phyloP scores from a whole-genome alignment of 2,888 invertebrate genomes.

The Oligia strigilis region DNA sequence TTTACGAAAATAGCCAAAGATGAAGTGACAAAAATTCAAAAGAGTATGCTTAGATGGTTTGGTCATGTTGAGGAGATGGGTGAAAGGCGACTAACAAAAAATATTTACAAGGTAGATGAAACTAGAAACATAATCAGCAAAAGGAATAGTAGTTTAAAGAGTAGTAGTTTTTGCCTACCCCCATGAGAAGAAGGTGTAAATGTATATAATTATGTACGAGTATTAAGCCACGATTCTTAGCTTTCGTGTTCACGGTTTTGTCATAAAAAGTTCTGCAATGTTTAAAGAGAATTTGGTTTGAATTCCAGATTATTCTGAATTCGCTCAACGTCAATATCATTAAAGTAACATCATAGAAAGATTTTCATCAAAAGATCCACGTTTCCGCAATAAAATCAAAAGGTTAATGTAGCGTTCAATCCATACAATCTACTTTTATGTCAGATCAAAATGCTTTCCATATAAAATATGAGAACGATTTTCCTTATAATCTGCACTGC shows the following conservation, averaged over 20 bases:
- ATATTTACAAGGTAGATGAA: neutral
- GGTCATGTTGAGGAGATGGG: neutral
- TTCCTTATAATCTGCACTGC: neutral
- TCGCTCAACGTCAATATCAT: neutral
- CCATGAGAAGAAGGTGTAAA: neutral
- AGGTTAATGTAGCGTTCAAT: neutral
- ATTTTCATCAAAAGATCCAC: neutral
- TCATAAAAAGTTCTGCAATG: neutral
- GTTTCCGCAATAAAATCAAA: constrained; percentile 1
- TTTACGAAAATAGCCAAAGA: neutral
- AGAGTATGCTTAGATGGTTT: neutral
- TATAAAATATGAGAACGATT: neutral
- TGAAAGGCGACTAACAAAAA: neutral
- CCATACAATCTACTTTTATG: constrained; percentile 9
- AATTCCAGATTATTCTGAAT: neutral
- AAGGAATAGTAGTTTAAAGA: neutral
- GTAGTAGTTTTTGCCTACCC: neutral
- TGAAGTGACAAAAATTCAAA: neutral
- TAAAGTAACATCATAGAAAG: neutral
- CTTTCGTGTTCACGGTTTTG: neutral
- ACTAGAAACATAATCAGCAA: neutral
- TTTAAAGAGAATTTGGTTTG: neutral
- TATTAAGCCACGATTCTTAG: neutral
- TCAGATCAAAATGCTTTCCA: constrained; percentile 8
- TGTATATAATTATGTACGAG: neutral